Evolutionary conservation across 2,797 vertebrate species (phyloP).

Genomic region (Florisuga fusca): DNA sequence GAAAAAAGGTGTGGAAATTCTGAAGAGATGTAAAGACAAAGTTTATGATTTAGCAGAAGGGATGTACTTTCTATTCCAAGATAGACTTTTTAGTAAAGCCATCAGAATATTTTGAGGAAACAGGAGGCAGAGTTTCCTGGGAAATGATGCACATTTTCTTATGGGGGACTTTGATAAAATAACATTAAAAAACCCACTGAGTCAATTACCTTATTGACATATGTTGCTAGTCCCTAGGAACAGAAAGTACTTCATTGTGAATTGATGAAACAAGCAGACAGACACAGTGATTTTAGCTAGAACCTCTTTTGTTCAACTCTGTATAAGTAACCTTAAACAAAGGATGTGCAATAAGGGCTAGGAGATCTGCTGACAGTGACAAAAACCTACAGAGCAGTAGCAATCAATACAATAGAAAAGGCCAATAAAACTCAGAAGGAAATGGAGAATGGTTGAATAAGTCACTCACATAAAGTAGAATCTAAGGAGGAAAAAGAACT

Average conservation of each 20-base stretch:
- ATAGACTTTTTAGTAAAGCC: neutral
- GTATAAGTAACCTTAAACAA: neutral
- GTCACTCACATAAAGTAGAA: slow-evolving; percentile 40
- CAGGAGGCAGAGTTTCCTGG: neutral
- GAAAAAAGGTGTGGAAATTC: neutral
- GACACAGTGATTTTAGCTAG: neutral
- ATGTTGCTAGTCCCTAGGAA: neutral
- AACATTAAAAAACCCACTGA: neutral
- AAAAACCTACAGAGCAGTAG: slow-evolving; percentile 13
- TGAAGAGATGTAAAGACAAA: neutral
- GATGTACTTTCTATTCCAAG: neutral
- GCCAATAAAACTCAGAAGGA: slow-evolving; percentile 37
- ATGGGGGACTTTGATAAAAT: neutral
- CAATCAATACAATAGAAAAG: slow-evolving; percentile 39
- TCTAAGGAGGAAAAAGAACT: slow-evolving; percentile 16
- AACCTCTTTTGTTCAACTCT: neutral
- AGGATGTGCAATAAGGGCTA: neutral
- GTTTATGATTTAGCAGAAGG: neutral
- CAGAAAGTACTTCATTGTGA: neutral
- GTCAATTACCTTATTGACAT: neutral
- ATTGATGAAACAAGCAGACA: neutral
- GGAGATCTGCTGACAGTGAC: slow-evolving; percentile 33
- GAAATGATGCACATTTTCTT: neutral
- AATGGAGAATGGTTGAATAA: slow-evolving; percentile 25
- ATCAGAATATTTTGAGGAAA: neutral